Evolutionary conservation across 2,888 invertebrate species (phyloP).

Genomic region (Amaurobius ferox): DNA sequence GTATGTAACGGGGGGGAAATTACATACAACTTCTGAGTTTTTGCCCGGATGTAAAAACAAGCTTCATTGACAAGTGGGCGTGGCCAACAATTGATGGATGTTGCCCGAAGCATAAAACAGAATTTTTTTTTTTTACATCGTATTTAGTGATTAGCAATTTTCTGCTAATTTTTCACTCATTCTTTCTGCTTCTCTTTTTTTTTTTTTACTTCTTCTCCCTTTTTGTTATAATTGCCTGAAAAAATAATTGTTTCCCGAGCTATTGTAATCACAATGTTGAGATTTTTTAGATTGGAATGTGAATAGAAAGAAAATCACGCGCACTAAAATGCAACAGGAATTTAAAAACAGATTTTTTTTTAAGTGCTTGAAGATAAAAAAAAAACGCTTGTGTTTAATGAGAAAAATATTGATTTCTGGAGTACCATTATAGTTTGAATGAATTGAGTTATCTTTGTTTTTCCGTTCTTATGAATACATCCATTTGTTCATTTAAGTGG

Average conservation of each 20-base stretch:
- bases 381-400: conserved; percentile 15
- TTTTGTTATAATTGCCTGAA: conserved; percentile 16
- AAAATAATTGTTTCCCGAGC: conserved; percentile 8
- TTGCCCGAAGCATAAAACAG: conserved; percentile 39
- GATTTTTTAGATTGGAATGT: background rate
- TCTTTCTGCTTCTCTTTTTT: background rate
- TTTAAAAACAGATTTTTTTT: conserved; percentile 21
- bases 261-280: conserved; percentile 12
- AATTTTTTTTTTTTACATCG: conserved; percentile 26
- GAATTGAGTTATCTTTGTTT: conserved; percentile 16
- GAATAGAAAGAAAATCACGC: conserved; percentile 1
- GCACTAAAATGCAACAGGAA: conserved; percentile 22
- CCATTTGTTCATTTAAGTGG: conserved; percentile 3
- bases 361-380: background rate
- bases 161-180: conserved; percentile 52
- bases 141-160: conserved; percentile 56
- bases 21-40: background rate
- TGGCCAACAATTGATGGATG: conserved; percentile 59
- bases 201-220: conserved; percentile 5
- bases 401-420: conserved; percentile 19
- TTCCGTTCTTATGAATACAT: conserved; percentile 1
- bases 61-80: conserved; percentile 48
- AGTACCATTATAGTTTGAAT: conserved; percentile 8
- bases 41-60: background rate
- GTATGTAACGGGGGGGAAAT: background rate